Evolutionary conservation across 2,113 vertebrate genomes (phyloP), one percentile per base, ranked within the genome.

Genomic region (Brachyistius frenatus): DNA sequence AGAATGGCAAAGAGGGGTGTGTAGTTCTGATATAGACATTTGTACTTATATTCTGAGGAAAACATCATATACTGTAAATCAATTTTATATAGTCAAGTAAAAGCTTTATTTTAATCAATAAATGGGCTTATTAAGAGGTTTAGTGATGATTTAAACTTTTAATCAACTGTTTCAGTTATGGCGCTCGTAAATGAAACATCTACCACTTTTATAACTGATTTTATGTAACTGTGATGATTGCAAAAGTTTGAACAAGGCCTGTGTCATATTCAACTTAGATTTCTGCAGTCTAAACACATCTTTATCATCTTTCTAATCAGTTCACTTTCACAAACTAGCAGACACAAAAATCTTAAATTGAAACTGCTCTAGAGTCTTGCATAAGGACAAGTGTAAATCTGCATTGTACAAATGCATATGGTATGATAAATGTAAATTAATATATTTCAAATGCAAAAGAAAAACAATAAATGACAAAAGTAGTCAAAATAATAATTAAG

Each of bases 401-500:
- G 7, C 60, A 36, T 47, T 1, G 5, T 49, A 16, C 61, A 46
- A 30, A 37, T 65, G 50, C 41, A 67, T 32, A 10, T n/a, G 0
- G 16, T 46, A 44, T 60, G 73, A 64, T 4, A 54, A 44, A 55
- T 61, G 53, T 4, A 1, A 35, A 9, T 57, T 3, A 47, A 33
- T 62, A 15, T 44, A 52, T 16, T 14, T 56, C 15, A 63, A 77
- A 52, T 63, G 10, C 8, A 46, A 15, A 58, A 37, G 31, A 55
- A 41, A 44, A 23, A 44, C 33, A 61, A 46, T 7, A 56, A 50
- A 50, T 1, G 1, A 47, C 52, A 49, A 52, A 36, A 41, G 31
- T 35, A 66, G 60, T 73, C n/a, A 52, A 41, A 66, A 44, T 44
- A 30, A 66, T 74, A 81, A 84, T 69, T 55, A 83, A 44, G 47